phyloP scores from a whole-genome alignment of 2,888 invertebrate species.

The Synanthedon tipuliformis region DNA sequence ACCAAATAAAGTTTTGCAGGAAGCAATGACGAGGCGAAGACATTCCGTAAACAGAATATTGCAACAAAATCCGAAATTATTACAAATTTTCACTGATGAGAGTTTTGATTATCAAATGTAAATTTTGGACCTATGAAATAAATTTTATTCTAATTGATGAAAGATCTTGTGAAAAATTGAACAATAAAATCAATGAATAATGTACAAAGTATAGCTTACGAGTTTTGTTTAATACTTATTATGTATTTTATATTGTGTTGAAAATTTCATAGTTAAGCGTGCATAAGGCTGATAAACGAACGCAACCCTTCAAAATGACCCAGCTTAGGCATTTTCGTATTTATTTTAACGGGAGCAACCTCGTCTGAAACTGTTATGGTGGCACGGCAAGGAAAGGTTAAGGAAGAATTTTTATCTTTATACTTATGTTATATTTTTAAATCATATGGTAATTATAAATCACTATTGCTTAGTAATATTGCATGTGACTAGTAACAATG shows the following conservation, averaged over 20 bases:
- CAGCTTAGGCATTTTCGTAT: constrained; percentile 8
- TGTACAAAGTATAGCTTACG: not conserved
- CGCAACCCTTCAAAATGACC: constrained; percentile 4
- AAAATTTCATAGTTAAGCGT: constrained; percentile 1
- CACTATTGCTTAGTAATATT: too few species aligned
- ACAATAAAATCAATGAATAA: not conserved
- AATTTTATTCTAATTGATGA: too few species aligned
- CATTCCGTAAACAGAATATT: constrained; percentile 31
- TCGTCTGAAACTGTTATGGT: constrained; percentile 3
- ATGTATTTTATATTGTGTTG: not conserved
- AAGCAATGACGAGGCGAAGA: constrained; percentile 29
- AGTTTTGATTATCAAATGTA: constrained; percentile 33
- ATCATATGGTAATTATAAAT: too few species aligned
- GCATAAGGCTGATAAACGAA: constrained; percentile 6
- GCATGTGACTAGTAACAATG: too few species aligned
- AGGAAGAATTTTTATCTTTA: too few species aligned
- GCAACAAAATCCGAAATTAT: constrained; percentile 35
- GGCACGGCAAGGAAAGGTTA: constrained; percentile 5
- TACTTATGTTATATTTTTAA: too few species aligned
- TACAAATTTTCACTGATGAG: constrained; percentile 52
- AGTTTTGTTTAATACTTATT: not conserved
- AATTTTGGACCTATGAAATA: constrained; percentile 2
- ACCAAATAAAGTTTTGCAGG: constrained; percentile 14
- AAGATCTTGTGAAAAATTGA: too few species aligned
- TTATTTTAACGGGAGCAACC: constrained; percentile 3